Base-by-base conservation (phyloP, 2,797 vertebrate genomes). In the Pempheris klunzingeri region DNA sequence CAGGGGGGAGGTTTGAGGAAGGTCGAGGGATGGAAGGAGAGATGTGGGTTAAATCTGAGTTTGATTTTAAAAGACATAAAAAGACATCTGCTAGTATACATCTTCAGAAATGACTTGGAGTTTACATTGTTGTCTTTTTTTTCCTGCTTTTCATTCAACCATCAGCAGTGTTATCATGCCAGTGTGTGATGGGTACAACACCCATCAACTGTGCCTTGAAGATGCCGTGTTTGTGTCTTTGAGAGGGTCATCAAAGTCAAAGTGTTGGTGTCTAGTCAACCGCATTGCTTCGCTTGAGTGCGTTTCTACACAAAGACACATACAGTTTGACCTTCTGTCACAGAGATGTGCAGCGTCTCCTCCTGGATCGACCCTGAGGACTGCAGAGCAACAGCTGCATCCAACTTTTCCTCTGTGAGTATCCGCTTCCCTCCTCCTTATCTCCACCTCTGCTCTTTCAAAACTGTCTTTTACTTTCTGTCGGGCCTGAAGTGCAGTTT, bases 321-420 rank as follows among this genome's bases (percentile, higher is more conserved):
- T 41, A 66, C 7, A 59, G 71, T 61, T 71, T 73, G 81, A 80
- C 86, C 78, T 43, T 75, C 87, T 80, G 77, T 91, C 87, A 84
- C 9, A 47, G 30, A 81, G 78, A 83, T 68, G 77, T 80, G 73
- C 66, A 15, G 20, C 22, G 65, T 70, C 17, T 80, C 70, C 64
- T 84, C 55, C 72, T 68, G 68, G 26, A 73, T 72, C 57, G 53
- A 77, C 83, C 88, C 76, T 7, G 39, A 83, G 81, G 85, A 85
- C 80, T 64, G 26, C 41, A 72, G 43, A 65, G 71, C 57, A 79
- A 57, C 79, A 69, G 76, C 70, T 82, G 83, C 70, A 78, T 68
- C 80, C 61, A 71, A 10, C 74, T 49, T 38, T 53, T 58, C 44
- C 59, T 74, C 63, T 8, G 30, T 34, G 30, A 62, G 26, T 57